Evolutionary conservation across 1,140 invertebrate species (phyloP).

Genomic region (Drosophila dunni): DNA sequence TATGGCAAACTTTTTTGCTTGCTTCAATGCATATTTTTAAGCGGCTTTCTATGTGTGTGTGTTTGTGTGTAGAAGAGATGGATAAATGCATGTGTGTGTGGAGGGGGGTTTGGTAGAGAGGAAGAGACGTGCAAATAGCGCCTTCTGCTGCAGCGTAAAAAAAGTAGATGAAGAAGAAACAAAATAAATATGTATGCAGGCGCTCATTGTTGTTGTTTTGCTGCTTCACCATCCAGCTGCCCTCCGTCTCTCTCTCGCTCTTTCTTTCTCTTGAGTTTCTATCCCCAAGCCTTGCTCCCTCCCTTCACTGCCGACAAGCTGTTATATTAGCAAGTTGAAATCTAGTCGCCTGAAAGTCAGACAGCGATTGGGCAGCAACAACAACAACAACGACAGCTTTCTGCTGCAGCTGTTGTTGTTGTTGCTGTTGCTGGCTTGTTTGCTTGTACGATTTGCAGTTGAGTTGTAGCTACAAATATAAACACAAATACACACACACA

Average conservation of each 20-base stretch:
- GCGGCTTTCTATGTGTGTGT: slow-evolving; percentile 57
- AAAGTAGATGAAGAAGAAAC: slow-evolving; percentile 23
- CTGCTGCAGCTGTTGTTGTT: slow-evolving; percentile 25
- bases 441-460: slow-evolving; percentile 73
- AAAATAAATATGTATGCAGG: slow-evolving; percentile 62
- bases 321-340: slow-evolving; percentile 66
- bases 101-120: not conserved
- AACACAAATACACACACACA: slow-evolving; percentile 17
- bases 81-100: slow-evolving; percentile 4
- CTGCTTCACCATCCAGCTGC: slow-evolving; percentile 24
- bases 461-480: slow-evolving; percentile 45
- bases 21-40: slow-evolving; percentile 74
- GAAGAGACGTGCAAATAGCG: slow-evolving; percentile 56
- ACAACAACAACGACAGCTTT: slow-evolving; percentile 18
- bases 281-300: not conserved
- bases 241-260: not conserved
- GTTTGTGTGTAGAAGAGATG: slow-evolving; percentile 24
- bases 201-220: slow-evolving; percentile 46
- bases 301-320: not conserved
- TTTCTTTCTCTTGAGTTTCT: not conserved
- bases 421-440: slow-evolving; percentile 44
- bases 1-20: slow-evolving; percentile 56
- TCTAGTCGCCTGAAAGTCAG: slow-evolving; percentile 59
- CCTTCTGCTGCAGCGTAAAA: slow-evolving; percentile 48
- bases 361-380: slow-evolving; percentile 31